Evolutionary conservation across 2,797 vertebrate genomes (phyloP), one percentile per base, ranked within the genome.

Genomic region (Numenius phaeopus): DNA sequence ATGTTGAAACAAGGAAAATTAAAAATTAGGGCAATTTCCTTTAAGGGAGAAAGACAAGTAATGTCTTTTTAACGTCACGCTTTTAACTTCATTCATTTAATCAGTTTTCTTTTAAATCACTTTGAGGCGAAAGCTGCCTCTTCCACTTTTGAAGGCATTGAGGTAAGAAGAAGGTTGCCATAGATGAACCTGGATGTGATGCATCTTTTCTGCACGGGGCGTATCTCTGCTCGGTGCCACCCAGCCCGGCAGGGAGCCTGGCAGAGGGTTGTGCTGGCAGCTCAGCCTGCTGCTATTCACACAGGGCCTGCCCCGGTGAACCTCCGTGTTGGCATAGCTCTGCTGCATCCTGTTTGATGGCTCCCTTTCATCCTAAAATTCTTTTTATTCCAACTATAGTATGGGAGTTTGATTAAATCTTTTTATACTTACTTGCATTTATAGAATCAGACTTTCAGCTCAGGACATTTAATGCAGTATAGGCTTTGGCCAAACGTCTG

Each of bases 141-240:
- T 50, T 55, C 24, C 32, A 2, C 14, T 66, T 93, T 29, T 20
- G 71, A 23, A 47, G 62, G 52, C 27, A 11, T 4, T 6, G 59
- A 27, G n/a, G 19, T 64, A 32, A 57, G n/a, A 67, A 65, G 49
- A 8, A 26, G 29, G 57, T 55, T 59, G 30, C 55, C 12, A 1
- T 7, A 13, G 40, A 2, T 18, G 30, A 73, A 27, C 18, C 24
- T 40, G 37, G 37, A 7, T 20, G 37, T 27, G n/a, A 6, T 55
- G 30, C 23, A n/a, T 67, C 70, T 39, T 30, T 76, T 40, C 78
- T 57, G 27, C 52, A 11, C 1, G 13, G 52, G 59, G 6, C 9
- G 0, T 15, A 2, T 18, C 20, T 19, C 49, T 10, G 26, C 32
- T 49, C 1, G 3, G 6, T 59, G 49, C 30, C 2, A 0, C 8